Evolutionary conservation across 2,797 vertebrate species (phyloP), one percentile per base, ranked within the genome.

Genomic region (Loris lydekkerianus): DNA sequence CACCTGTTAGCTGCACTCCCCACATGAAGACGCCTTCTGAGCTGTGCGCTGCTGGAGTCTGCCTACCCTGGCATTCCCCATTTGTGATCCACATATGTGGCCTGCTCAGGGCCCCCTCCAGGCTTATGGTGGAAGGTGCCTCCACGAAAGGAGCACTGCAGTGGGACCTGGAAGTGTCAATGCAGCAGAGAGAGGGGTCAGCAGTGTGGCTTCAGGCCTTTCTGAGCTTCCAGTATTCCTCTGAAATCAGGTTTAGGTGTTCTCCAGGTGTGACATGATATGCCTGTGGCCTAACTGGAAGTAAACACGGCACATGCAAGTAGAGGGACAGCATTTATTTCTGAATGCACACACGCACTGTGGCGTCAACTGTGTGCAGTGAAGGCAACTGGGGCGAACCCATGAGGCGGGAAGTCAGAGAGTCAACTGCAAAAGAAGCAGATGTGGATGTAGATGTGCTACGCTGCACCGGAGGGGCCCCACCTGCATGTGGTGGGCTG

Each of bases 21-120:
- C 72, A 10, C 10, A 27, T 6, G 15, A 56, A 15, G 4, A 58
- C 1, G 2, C 46, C 46, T 53, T 31, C 46, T 18, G 1, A 63
- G 56, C 4, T 1, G 15, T 1, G 3, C n/a, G 61, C 78, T 63
- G 67, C 7, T 3, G 37, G 21, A 7, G 10, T 10, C 7, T 10
- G 0, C 0, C n/a, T 0, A 4, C n/a, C 0, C 40, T 1, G 2
- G 40, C 5, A 5, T 3, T 1, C 40, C 56, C 25, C 18, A 2
- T 10, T 31, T 4, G 5, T 13, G 34, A 18, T 56, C 10, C 9
- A 20, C 20, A 34, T 3, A 5, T 13, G n/a, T 10, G 7, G n/a
- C 21, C 15, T 3, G 58, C 56, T 61, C 18, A 27, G 65, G 43
- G n/a, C 15, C 20, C 37, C 3, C 70, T 75, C 70, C 27, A 43